These are phyloP conservation scores for Sinocyclocheilus rhinocerous DNA, from an alignment of 2,113 vertebrate genomes.

Conservation along the genomic window DNA sequence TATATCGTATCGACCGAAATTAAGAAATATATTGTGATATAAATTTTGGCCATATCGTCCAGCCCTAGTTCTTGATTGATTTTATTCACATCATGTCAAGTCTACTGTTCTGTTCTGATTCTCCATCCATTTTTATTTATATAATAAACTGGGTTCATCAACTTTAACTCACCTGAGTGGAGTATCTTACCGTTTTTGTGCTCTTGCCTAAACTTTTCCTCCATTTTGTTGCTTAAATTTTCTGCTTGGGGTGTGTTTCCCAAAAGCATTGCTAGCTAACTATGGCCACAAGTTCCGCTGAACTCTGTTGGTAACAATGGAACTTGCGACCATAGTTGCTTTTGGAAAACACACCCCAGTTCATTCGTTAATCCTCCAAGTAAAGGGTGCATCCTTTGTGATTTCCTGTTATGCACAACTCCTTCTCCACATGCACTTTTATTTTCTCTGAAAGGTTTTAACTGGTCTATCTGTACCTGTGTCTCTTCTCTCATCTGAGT, in stretches of 20 bases:
- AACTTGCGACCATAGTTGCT: too few relatives aligned
- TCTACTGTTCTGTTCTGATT: background rate
- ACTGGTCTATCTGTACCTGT: constrained; percentile 46
- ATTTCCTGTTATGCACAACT: constrained; percentile 32
- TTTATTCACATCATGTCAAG: background rate
- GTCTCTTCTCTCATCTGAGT: constrained; percentile 40
- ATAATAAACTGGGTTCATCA: background rate
- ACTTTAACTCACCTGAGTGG: background rate
- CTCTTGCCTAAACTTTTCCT: background rate
- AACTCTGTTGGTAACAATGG: too few relatives aligned
- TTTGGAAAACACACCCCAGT: background rate
- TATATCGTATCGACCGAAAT: too few relatives aligned
- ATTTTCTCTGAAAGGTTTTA: constrained; percentile 40
- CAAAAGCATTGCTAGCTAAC: too few relatives aligned
- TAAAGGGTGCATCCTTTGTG: background rate
- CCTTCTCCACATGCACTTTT: background rate
- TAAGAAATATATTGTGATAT: too few relatives aligned
- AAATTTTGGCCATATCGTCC: too few relatives aligned
- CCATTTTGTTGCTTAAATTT: constrained; percentile 11
- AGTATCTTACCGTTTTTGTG: background rate
- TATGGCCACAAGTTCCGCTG: too few relatives aligned
- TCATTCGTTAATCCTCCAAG: constrained; percentile 42
- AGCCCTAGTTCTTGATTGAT: background rate
- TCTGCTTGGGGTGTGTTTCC: background rate
- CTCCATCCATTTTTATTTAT: background rate